A percentile compares a stretch with the other conserved stretches of the same genome.
Evolutionary conservation across 2,888 invertebrate species (phyloP).

Genomic region (Cheilosia soror): DNA sequence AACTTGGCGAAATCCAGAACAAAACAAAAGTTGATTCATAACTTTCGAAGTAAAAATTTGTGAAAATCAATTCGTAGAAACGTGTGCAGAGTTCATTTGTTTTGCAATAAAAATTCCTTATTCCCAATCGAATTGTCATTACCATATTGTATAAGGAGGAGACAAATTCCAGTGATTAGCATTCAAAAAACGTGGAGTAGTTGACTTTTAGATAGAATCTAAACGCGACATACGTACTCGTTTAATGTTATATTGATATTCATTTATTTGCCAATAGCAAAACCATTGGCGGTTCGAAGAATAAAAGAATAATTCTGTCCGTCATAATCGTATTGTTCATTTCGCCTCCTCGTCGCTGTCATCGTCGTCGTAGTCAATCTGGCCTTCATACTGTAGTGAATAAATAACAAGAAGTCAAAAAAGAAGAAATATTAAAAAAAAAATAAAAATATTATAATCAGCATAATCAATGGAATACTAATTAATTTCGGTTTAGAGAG

Average conservation of each 20-base stretch:
- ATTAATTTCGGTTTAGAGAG: slow-evolving; percentile 70
- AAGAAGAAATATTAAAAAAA: slow-evolving; percentile 44
- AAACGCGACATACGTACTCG: slow-evolving; percentile 41
- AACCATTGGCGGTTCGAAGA: slow-evolving; percentile 49
- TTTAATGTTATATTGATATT: slow-evolving; percentile 47
- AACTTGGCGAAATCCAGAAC: slow-evolving; percentile 8
- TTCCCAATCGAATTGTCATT: slow-evolving; percentile 23
- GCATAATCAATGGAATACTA: slow-evolving; percentile 63
- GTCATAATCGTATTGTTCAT: slow-evolving; percentile 64
- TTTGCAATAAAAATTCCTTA: slow-evolving; percentile 43
- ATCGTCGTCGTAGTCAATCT: slow-evolving; percentile 17
- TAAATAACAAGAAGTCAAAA: slow-evolving; percentile 14
- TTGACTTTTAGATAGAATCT: slow-evolving; percentile 38
- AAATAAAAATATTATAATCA: slow-evolving; percentile 48
- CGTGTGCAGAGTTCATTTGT: slow-evolving; percentile 14
- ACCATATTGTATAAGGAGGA: slow-evolving; percentile 50
- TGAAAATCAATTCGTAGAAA: slow-evolving; percentile 28
- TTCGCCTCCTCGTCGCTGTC: slow-evolving; percentile 1
- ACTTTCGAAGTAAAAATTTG: slow-evolving; percentile 51
- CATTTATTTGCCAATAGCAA: slow-evolving; percentile 55
- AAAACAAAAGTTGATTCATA: slow-evolving; percentile 33
- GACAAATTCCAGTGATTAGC: slow-evolving; percentile 56
- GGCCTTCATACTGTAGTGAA: slow-evolving; percentile 53
- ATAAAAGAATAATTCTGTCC: slow-evolving; percentile 51
- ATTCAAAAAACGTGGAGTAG: slow-evolving; percentile 50